A percentile compares a stretch with the other conserved stretches of the same genome.
phyloP scores from a whole-genome alignment of 2,113 vertebrate species.

The Ictalurus punctatus region DNA sequence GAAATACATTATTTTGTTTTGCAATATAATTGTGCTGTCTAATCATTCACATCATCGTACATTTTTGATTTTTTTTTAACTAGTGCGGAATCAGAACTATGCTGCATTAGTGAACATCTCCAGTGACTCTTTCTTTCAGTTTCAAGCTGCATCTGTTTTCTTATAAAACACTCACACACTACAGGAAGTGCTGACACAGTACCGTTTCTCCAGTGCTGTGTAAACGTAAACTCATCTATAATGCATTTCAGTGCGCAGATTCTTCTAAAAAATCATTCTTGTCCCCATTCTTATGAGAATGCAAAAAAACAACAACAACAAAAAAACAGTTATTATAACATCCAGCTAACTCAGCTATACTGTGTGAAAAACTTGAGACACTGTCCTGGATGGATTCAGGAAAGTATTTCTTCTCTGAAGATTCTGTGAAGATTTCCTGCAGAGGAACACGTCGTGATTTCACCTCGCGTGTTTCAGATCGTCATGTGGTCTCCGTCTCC shows the following conservation, averaged over 20 bases:
- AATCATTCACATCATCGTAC: not conserved
- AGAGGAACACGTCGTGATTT: not conserved
- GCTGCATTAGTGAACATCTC: not conserved
- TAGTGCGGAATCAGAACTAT: not conserved
- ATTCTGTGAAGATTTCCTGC: slow-evolving; percentile 6
- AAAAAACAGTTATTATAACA: not conserved
- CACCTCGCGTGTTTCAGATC: not conserved
- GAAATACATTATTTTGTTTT: not conserved
- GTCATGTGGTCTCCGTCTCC: not conserved
- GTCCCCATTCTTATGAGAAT: not conserved
- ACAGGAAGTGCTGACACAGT: not conserved
- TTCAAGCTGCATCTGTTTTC: slow-evolving; percentile 4
- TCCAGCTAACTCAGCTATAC: not conserved
- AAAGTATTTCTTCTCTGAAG: not conserved
- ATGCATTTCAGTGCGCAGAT: not conserved
- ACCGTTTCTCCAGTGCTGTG: not conserved
- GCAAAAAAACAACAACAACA: not conserved
- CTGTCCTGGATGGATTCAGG: not conserved
- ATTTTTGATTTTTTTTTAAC: not conserved
- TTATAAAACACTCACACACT: not conserved
- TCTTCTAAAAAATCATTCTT: not conserved
- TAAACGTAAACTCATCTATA: not conserved
- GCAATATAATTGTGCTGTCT: not conserved
- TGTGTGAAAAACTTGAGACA: not conserved
- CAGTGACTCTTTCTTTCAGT: not conserved